A percentile compares a stretch with the other conserved stretches of the same genome.
These are phyloP conservation scores for Dicycla oo DNA, from an alignment of 2,888 invertebrate genomes.

Conservation along the genomic window DNA sequence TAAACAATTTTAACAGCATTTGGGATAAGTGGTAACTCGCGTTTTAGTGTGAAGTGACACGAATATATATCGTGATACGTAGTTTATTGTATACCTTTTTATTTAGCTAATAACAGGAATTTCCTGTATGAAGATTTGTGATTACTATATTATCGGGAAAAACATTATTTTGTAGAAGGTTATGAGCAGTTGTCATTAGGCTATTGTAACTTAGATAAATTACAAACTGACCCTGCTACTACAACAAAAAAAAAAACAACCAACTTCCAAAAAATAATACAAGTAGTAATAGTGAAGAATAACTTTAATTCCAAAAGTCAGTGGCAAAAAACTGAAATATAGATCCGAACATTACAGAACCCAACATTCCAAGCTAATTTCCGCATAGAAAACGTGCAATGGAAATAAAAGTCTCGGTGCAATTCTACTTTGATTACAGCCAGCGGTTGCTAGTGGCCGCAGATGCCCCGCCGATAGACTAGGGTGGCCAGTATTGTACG, in stretches of 20 bases:
- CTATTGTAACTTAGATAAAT: no score
- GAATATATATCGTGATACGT: background rate
- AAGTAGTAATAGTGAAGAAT: no score
- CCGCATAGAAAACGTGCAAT: conserved; percentile 13
- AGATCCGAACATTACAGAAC: background rate
- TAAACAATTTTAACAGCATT: conserved; percentile 6
- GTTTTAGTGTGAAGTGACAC: background rate
- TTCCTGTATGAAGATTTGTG: no score
- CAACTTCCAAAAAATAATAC: no score
- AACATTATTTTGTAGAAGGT: no score
- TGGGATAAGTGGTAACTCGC: background rate
- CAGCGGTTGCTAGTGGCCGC: conserved; percentile 29
- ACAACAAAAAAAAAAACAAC: no score
- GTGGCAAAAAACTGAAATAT: no score
- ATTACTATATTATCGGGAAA: no score
- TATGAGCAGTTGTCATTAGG: no score
- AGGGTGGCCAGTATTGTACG: background rate
- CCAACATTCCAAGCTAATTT: conserved; percentile 2
- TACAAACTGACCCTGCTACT: no score
- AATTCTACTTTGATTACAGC: conserved; percentile 47
- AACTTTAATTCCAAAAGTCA: no score
- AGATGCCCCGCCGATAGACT: conserved; percentile 32
- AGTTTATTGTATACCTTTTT: background rate
- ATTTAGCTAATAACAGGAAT: no score
- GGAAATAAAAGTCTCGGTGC: conserved; percentile 29